phyloP scores from a whole-genome alignment of 1,140 invertebrate genomes.

The Ericerus pela region DNA sequence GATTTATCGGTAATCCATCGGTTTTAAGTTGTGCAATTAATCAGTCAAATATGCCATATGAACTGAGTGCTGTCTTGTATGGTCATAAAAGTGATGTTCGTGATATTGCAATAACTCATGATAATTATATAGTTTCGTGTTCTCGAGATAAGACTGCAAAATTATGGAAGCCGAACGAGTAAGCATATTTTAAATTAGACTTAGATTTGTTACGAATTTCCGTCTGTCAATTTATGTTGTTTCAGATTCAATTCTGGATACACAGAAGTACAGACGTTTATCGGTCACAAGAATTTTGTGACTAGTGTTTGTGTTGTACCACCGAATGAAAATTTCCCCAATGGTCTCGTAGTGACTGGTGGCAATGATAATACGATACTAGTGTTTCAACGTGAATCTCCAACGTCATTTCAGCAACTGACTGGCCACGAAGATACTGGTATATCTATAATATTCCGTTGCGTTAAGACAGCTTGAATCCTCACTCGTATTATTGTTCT shows the following conservation, averaged over 20 bases:
- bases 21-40: no score
- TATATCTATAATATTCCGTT: conserved; percentile 25
- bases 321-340: conserved; percentile 46
- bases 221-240: neutral
- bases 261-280: conserved; percentile 47
- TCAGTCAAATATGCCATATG: conserved; percentile 38
- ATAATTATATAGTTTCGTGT: conserved; percentile 60
- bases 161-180: conserved; percentile 68
- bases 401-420: conserved; percentile 42
- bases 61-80: conserved; percentile 54
- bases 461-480: neutral
- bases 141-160: conserved; percentile 74
- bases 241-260: conserved; percentile 38
- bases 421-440: conserved; percentile 65
- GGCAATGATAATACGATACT: conserved; percentile 75
- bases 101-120: conserved; percentile 45
- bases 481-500: neutral
- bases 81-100: conserved; percentile 76
- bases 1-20: no score
- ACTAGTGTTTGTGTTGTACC: conserved; percentile 58
- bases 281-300: conserved; percentile 75
- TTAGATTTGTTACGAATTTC: neutral
- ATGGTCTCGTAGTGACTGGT: conserved; percentile 70
- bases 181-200: conserved; percentile 25
- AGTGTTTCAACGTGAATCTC: conserved; percentile 48